A percentile compares a stretch with the other conserved stretches of the same genome.
phyloP scores from a whole-genome alignment of 2,888 invertebrate genomes.

The Panzeria rudis region DNA sequence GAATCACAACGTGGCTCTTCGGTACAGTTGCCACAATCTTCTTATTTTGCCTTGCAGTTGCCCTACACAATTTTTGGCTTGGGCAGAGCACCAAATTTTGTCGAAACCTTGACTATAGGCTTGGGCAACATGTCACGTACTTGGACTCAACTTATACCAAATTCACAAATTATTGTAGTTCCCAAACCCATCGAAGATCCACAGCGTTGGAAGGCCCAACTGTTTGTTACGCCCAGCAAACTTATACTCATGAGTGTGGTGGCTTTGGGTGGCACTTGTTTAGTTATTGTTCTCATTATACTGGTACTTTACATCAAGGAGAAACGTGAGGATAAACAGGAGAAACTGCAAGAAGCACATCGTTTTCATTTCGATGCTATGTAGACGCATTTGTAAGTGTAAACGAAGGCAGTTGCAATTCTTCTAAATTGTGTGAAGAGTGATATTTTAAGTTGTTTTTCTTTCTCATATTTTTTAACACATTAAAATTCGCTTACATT shows the following conservation, averaged over 20 bases:
- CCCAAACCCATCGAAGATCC: slow-evolving; percentile 92
- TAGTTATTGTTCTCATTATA: slow-evolving; percentile 93
- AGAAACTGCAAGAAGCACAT: slow-evolving; percentile 91
- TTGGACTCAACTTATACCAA: slow-evolving; percentile 97
- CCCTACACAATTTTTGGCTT: slow-evolving; percentile 98
- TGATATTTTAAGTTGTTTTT: slow-evolving; percentile 62
- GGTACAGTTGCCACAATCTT: slow-evolving; percentile 95
- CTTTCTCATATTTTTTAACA: slow-evolving; percentile 18
- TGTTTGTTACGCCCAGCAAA: slow-evolving; percentile 97
- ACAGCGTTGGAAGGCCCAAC: slow-evolving; percentile 92
- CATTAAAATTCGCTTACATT: slow-evolving; percentile 22
- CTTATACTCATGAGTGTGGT: slow-evolving; percentile 95
- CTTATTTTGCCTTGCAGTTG: slow-evolving; percentile 95
- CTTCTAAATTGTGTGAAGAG: slow-evolving; percentile 45
- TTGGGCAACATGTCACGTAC: slow-evolving; percentile 88
- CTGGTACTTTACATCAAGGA: slow-evolving; percentile 95
- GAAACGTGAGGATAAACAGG: slow-evolving; percentile 91
- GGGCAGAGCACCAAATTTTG: slow-evolving; percentile 99
- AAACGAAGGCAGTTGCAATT: slow-evolving; percentile 32
- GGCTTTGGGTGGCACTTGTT: slow-evolving; percentile 93
- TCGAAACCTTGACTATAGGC: slow-evolving; percentile 94
- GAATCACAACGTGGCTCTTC: slow-evolving; percentile 91
- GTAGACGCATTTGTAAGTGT: slow-evolving; percentile 83
- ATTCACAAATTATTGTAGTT: slow-evolving; percentile 98
- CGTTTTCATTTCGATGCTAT: slow-evolving; percentile 94